A percentile compares a stretch with the other conserved stretches of the same genome.
Conservation (phyloP, 2,797 vertebrate species). For the Gymnopithys bicolor region DNA sequence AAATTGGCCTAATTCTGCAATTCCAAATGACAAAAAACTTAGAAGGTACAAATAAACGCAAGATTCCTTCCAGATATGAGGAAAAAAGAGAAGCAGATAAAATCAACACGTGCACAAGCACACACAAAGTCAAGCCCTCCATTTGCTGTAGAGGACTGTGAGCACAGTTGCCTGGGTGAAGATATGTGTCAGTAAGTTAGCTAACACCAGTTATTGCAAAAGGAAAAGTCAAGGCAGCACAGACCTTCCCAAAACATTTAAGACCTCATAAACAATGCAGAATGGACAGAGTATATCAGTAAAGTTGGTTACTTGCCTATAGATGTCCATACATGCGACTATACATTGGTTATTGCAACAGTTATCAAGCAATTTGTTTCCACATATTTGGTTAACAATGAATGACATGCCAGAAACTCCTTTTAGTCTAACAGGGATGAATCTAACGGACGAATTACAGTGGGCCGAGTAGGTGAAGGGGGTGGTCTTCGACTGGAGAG, state of each 20-base stretch:
- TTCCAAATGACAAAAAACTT: background rate
- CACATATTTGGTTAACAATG: conserved; percentile 71
- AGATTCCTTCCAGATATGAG: background rate
- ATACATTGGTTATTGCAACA: conserved; percentile 73
- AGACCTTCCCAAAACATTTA: conserved; percentile 57
- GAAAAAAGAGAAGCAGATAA: background rate
- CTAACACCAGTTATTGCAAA: conserved; percentile 35
- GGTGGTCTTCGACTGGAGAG: conserved; percentile 82
- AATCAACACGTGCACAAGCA: background rate
- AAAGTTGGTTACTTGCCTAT: conserved; percentile 77
- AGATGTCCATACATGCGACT: conserved; percentile 75
- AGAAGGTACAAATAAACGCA: conserved; percentile 22
- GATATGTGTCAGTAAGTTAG: conserved; percentile 49
- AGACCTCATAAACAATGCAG: conserved; percentile 54
- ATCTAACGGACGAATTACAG: conserved; percentile 81
- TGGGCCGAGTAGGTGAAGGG: conserved; percentile 81
- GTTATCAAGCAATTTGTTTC: conserved; percentile 68
- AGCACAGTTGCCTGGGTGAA: conserved; percentile 46
- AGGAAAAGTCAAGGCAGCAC: conserved; percentile 46
- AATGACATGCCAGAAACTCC: conserved; percentile 74
- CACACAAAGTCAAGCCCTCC: background rate
- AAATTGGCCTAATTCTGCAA: background rate
- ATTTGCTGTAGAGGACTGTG: background rate
- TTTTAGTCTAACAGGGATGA: conserved; percentile 81
- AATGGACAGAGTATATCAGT: conserved; percentile 66